Evolutionary conservation across 2,888 invertebrate species (phyloP), one percentile per base, ranked within the genome.

Genomic region (Andrena bucephala): DNA sequence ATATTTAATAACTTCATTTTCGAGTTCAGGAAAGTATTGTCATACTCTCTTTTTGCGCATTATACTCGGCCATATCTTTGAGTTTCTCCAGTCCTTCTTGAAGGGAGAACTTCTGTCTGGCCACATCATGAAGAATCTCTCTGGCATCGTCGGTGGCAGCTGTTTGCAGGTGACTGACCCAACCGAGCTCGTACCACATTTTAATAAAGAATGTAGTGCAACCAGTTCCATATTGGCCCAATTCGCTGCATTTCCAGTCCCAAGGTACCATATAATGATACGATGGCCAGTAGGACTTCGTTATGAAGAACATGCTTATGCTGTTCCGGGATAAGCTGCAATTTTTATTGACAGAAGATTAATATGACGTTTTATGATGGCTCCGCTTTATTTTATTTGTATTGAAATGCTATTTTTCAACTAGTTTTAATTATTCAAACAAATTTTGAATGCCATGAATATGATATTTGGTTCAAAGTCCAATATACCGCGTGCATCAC

Each of bases 181-280:
- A 93, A 0, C 96, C 97, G 7, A 97, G 92, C 0, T 96, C 96
- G 0, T 96, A 96, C 93, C 96, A 97, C 0, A 97, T 95, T 60
- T 96, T 95, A 69, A 98, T 96, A 89, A 97, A 95, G 89, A 97
- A 95, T 0, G 97, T 96, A 0, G 96, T 95, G 78, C 95, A 96
- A 5, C 97, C 97, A 0, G 94, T 91, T 79, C 95, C 95, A 89
- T 98, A 98, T 62, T 95, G 95, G 2, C 98, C 98, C 86, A 95
- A 98, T 94, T 98, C 98, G 8, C 97, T 96, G n/a, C 96, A 96
- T 91, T 97, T 97, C 94, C 97, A 98, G 91, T 98, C 98, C 94
- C 96, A 96, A 0, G 97, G 97, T 29, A 97, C 93, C 29, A 97
- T 91, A 89, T 98, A 97, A 91, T 98, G 98, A 91, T 97, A 98